Evolutionary conservation across 1,140 invertebrate species (phyloP).

Genomic region (Drosophila arawakana): DNA sequence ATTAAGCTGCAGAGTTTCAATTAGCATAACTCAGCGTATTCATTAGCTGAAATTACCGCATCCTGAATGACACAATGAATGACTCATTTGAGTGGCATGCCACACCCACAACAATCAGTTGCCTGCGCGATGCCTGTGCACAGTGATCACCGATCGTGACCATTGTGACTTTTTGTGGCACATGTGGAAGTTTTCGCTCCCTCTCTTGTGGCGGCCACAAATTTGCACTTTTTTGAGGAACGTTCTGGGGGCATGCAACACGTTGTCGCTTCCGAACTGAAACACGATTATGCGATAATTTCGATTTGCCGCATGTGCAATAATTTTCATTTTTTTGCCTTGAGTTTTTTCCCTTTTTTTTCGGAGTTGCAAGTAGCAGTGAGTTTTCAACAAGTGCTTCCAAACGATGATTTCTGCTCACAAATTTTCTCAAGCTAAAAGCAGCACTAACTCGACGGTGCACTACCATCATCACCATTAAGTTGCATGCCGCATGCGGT

Average conservation of each 20-base stretch:
- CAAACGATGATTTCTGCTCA: slow-evolving; percentile 46
- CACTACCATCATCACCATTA: background rate
- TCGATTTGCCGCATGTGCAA: slow-evolving; percentile 57
- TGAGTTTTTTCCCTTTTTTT: background rate
- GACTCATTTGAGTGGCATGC: slow-evolving; percentile 27
- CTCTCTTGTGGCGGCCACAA: slow-evolving; percentile 52
- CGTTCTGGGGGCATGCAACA: slow-evolving; percentile 38
- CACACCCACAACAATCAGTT: slow-evolving; percentile 29
- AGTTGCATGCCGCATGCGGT: slow-evolving; percentile 4
- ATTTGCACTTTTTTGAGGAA: slow-evolving; percentile 67
- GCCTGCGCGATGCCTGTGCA: background rate
- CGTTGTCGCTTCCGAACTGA: slow-evolving; percentile 42
- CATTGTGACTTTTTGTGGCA: slow-evolving; percentile 56
- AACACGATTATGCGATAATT: slow-evolving; percentile 45
- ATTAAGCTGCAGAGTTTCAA: background rate
- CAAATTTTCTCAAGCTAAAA: slow-evolving; percentile 32
- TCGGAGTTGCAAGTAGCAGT: slow-evolving; percentile 35
- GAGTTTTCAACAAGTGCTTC: slow-evolving; percentile 63
- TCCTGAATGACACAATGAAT: slow-evolving; percentile 3
- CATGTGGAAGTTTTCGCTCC: slow-evolving; percentile 15
- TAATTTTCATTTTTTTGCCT: slow-evolving; percentile 23
- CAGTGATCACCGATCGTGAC: slow-evolving; percentile 45
- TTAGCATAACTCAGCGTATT: background rate
- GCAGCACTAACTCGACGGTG: too few species aligned
- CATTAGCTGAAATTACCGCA: background rate